Percentiles rank a stretch among this genome's conserved stretches.
Evolutionary conservation across 2,888 invertebrate genomes (phyloP).

Genomic region (Acleris holmiana): DNA sequence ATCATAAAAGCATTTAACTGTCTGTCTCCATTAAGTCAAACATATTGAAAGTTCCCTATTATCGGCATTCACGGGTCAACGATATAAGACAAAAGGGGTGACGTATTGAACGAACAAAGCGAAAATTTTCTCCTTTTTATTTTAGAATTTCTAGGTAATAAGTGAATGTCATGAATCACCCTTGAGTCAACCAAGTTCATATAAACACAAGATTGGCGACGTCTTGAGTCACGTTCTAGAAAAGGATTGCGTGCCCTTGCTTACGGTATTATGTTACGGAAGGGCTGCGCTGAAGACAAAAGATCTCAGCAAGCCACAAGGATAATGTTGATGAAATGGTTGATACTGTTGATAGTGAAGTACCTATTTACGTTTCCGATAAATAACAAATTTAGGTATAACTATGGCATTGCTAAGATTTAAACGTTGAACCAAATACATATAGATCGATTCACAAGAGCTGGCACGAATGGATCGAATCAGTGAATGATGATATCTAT

Average conservation of each 20-base stretch:
- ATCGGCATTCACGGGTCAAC: constrained; percentile 47
- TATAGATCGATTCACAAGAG: no score
- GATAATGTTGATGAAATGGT: constrained; percentile 22
- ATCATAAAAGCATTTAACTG: neutral
- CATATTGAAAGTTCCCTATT: constrained; percentile 43
- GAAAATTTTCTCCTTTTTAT: constrained; percentile 3
- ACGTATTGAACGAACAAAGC: constrained; percentile 12
- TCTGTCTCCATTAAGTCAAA: neutral
- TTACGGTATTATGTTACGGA: constrained; percentile 14
- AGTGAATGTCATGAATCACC: constrained; percentile 19
- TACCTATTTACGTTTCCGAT: no score
- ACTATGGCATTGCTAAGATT: neutral
- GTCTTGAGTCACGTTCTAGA: constrained; percentile 11
- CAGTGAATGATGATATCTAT: no score
- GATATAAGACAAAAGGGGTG: constrained; percentile 48
- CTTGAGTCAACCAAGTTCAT: neutral
- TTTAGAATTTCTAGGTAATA: neutral
- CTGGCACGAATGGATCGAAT: no score
- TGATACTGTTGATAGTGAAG: no score
- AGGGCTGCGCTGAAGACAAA: constrained; percentile 12
- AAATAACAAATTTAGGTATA: neutral
- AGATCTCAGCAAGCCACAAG: constrained; percentile 15
- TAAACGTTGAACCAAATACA: neutral
- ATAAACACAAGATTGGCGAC: constrained; percentile 7
- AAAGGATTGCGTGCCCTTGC: constrained; percentile 14